Conservation (phyloP, 2,888 invertebrate species). For the Salpingus planirostris region DNA sequence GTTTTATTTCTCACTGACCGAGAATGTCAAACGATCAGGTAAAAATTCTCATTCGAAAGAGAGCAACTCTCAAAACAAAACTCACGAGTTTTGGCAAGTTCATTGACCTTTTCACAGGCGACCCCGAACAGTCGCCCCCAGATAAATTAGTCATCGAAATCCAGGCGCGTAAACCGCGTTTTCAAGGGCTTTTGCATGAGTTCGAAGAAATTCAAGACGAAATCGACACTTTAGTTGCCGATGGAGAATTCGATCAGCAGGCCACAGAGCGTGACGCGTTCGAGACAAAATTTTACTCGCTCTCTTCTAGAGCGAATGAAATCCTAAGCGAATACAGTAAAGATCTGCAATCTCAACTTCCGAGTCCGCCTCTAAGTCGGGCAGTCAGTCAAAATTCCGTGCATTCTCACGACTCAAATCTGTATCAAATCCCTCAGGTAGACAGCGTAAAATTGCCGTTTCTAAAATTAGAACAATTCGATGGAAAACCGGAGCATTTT, state of each 20-base stretch:
- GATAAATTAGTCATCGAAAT: background rate
- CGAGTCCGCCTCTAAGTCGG: too few relatives aligned
- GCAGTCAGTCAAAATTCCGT: too few relatives aligned
- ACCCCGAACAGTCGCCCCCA: background rate
- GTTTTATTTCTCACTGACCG: too few relatives aligned
- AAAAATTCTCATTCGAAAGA: background rate
- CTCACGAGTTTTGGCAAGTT: background rate
- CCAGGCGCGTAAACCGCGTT: background rate
- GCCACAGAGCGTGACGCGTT: background rate
- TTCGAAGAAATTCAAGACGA: background rate
- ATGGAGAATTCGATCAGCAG: background rate
- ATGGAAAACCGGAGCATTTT: background rate
- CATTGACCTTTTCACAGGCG: background rate
- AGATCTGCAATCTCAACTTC: too few relatives aligned
- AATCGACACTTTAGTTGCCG: background rate
- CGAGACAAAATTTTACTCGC: background rate
- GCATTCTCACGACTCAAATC: too few relatives aligned
- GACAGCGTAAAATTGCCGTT: background rate
- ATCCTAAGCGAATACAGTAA: background rate
- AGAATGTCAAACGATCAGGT: background rate
- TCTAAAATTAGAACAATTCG: background rate
- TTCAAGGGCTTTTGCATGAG: background rate
- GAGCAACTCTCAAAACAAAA: background rate
- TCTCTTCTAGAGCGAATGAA: background rate
- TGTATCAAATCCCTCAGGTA: too few relatives aligned